Evolutionary conservation across 2,113 vertebrate genomes (phyloP).

Genomic region (Hemiscyllium ocellatum): DNA sequence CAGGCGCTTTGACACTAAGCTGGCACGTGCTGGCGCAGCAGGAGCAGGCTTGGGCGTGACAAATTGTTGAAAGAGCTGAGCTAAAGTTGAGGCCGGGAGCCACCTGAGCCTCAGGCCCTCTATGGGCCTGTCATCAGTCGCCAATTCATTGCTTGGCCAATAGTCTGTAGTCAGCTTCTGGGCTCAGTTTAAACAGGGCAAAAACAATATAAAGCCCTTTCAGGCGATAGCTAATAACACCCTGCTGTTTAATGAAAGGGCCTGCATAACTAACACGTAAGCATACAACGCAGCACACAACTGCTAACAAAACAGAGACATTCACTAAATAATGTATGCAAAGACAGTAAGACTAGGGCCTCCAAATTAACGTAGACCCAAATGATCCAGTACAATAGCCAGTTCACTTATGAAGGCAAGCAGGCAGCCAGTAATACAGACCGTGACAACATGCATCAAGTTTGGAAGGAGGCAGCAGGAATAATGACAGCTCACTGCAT

Average conservation of each 20-base stretch:
- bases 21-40: conserved; percentile 91
- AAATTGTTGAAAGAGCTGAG: conserved; percentile 83
- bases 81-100: conserved; percentile 69
- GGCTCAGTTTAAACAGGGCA: conserved; percentile 47
- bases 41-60: conserved; percentile 79
- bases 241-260: conserved; percentile 50
- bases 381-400: conserved; percentile 39
- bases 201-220: conserved; percentile 47
- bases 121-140: conserved; percentile 48
- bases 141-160: conserved; percentile 50
- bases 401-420: background rate
- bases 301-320: conserved; percentile 37
- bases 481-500: conserved; percentile 22
- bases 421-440: conserved; percentile 37
- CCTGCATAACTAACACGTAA: conserved; percentile 40
- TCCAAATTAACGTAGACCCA: conserved; percentile 38
- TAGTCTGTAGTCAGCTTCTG: conserved; percentile 47
- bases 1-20: conserved; percentile 66
- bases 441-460: conserved; percentile 37
- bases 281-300: conserved; percentile 40
- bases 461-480: conserved; percentile 26
- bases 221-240: conserved; percentile 45
- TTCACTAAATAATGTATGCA: conserved; percentile 35
- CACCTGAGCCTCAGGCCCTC: conserved; percentile 82
- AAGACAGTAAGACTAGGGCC: conserved; percentile 26